Evolutionary conservation across 2,888 invertebrate genomes (phyloP).

Genomic region (Mechanitis mazaeus): DNA sequence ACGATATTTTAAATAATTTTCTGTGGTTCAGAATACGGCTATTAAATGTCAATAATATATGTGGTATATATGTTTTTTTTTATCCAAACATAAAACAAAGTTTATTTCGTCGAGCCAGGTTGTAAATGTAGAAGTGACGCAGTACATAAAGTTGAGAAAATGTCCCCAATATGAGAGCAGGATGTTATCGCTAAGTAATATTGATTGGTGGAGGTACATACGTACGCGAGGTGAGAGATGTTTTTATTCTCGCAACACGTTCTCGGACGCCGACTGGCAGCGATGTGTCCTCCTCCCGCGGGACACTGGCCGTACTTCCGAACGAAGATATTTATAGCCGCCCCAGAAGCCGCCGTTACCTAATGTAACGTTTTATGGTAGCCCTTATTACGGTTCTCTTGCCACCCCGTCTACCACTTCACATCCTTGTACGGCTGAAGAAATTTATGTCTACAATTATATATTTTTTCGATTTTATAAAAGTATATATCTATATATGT

Average conservation of each 20-base stretch:
- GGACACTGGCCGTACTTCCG: constrained; percentile 73
- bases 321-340: constrained; percentile 76
- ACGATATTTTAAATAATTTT: neutral
- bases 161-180: constrained; percentile 50
- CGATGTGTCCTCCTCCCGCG: constrained; percentile 69
- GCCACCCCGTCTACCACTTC: constrained; percentile 37
- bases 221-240: constrained; percentile 59
- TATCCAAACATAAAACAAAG: neutral
- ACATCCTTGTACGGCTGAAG: constrained; percentile 39
- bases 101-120: neutral
- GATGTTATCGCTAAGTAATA: constrained; percentile 66
- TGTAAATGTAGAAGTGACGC: constrained; percentile 28
- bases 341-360: constrained; percentile 75
- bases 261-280: constrained; percentile 57
- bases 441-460: constrained; percentile 50
- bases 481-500: neutral
- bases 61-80: too few species aligned
- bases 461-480: neutral
- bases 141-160: constrained; percentile 49
- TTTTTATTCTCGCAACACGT: constrained; percentile 74
- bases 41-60: neutral
- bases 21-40: neutral
- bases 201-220: constrained; percentile 58
- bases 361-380: constrained; percentile 76
- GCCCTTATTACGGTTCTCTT: constrained; percentile 71